Percentiles rank a stretch among this genome's conserved stretches.
Conservation (phyloP, 2,113 vertebrate genomes). For the Trematomus loennbergii region DNA sequence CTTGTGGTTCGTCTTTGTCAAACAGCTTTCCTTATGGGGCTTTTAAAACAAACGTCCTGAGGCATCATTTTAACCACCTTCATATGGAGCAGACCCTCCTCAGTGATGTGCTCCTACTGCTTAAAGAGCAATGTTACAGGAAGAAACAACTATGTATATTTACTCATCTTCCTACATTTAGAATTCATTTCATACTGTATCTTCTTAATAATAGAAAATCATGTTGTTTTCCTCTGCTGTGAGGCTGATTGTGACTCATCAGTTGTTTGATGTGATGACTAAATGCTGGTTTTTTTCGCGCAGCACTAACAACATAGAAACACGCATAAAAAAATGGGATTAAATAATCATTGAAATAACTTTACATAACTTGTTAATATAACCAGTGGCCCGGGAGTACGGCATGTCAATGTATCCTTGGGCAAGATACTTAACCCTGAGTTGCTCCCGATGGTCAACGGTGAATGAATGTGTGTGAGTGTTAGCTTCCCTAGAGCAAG, state of each 20-base stretch:
- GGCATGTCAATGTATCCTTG: too few species aligned
- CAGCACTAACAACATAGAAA: constrained; percentile 1
- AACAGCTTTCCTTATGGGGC: constrained; percentile 48
- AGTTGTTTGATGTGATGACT: not conserved
- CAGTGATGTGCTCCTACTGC: not conserved
- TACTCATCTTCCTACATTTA: too few species aligned
- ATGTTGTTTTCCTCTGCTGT: not conserved
- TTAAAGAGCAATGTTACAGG: not conserved
- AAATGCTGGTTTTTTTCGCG: not conserved
- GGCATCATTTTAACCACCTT: constrained; percentile 46
- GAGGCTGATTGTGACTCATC: constrained; percentile 13
- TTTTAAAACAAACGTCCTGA: constrained; percentile 56
- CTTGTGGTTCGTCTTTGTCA: constrained; percentile 61
- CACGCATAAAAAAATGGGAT: not conserved
- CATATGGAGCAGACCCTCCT: constrained; percentile 24
- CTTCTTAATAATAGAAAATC: not conserved
- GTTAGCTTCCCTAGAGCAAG: too few species aligned
- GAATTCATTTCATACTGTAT: not conserved
- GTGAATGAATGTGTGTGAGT: too few species aligned
- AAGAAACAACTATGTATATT: not conserved
- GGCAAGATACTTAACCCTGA: too few species aligned
- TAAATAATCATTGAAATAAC: not conserved
- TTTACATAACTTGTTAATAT: not conserved
- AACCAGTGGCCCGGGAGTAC: too few species aligned
- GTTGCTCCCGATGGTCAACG: too few species aligned